Base-by-base conservation (phyloP, 2,797 vertebrate species). In the Oreonectes daqikongensis region DNA sequence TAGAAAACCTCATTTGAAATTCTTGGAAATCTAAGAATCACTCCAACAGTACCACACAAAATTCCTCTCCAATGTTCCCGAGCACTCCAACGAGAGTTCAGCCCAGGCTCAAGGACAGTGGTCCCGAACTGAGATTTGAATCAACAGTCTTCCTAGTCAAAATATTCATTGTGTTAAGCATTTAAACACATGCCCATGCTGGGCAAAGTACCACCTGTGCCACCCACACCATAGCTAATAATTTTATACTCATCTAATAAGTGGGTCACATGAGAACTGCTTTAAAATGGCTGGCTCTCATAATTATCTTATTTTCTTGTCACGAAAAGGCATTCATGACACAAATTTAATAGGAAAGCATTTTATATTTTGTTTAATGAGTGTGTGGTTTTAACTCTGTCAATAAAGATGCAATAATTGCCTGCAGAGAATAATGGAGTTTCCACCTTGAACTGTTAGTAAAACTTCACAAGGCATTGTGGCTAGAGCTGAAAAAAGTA, bases 331-430 rank as follows among this genome's bases (percentile, higher is more conserved):
- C 87, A 86, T 85, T 60, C 69, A 86, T 84, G 82, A 82, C 82
- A 85, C 77, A 80, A 32, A 52, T 67, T 72, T 59, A 65, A 72
- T 61, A 2, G 60, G 50, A 84, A 85, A 87, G 82, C 30, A 69
- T 40, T 67, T 35, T 63, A 42, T 69, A 66, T 86, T 86, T 86
- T 87, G 89, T 83, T 85, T 87, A 89, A 83, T 84, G 70, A 82
- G 84, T 72, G 67, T 69, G 80, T 83, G 74, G 81, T 84, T 90
- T 91, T 86, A 86, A 86, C 89, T 78, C 78, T 79, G 75, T 84
- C 87, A 84, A 79, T 89, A 90, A 91, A 90, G 57, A 82, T 77
- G 78, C 78, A 90, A 76, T 86, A 86, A 91, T 81, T 88, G 82
- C 81, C 72, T 83, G 75, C 57, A 52, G 79, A 81, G 75, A 74